phyloP scores from a whole-genome alignment of 2,113 vertebrate species.

The Bucco capensis region DNA sequence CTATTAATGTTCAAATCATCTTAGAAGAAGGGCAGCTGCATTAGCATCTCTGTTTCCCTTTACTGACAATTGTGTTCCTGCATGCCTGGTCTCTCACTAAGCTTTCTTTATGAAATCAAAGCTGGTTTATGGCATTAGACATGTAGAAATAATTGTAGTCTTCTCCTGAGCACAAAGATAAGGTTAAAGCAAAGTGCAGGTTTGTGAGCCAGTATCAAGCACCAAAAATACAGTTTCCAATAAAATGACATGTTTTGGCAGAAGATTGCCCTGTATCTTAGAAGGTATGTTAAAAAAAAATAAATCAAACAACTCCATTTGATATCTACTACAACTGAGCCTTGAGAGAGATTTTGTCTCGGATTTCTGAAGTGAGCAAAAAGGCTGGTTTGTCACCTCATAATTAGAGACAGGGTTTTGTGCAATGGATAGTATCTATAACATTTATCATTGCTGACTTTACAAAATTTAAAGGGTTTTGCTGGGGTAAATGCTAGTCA shows the following conservation, averaged over 20 bases:
- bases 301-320: not conserved
- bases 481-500: not conserved
- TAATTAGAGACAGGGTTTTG: not conserved
- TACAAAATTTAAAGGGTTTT: not conserved
- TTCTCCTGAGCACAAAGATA: not conserved
- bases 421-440: not conserved
- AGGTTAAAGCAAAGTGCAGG: not conserved
- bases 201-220: not conserved
- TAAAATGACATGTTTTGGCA: not conserved
- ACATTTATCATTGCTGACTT: not conserved
- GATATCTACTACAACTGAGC: not conserved
- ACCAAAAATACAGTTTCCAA: not conserved
- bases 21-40: not conserved
- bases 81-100: not conserved
- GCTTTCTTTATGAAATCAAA: not conserved
- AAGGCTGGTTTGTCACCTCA: not conserved
- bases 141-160: not conserved
- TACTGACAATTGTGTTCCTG: rapidly evolving
- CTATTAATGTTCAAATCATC: not conserved
- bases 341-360: not conserved
- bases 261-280: not conserved
- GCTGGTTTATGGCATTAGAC: not conserved
- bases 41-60: not conserved
- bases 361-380: not conserved
- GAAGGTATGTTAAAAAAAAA: not conserved